A percentile compares a stretch with the other conserved stretches of the same genome.
Conservation (phyloP, 2,888 invertebrate species). For the Tyria jacobaeae region DNA sequence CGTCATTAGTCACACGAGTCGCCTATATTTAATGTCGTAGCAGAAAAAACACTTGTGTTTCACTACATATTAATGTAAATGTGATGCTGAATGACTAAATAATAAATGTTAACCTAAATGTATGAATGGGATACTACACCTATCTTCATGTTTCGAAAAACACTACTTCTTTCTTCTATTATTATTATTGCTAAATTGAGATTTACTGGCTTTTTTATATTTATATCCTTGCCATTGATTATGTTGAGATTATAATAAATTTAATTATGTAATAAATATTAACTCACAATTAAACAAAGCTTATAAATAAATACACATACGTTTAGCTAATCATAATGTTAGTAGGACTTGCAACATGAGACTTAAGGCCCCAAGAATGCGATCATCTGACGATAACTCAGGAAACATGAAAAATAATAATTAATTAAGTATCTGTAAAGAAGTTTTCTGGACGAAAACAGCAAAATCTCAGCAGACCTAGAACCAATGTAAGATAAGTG, state of each 20-base stretch:
- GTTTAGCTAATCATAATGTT: conserved; percentile 16
- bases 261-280: conserved; percentile 8
- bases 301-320: conserved; percentile 22
- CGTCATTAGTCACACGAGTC: neutral
- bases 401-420: conserved; percentile 14
- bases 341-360: conserved; percentile 47
- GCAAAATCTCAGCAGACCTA: conserved; percentile 10
- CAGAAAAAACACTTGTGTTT: neutral
- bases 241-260: conserved; percentile 9
- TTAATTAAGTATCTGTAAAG: conserved; percentile 13
- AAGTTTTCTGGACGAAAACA: conserved; percentile 8
- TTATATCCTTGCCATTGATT: conserved; percentile 1
- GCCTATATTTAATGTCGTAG: neutral
- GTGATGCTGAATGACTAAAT: neutral
- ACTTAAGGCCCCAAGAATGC: conserved; percentile 54
- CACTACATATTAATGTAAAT: neutral
- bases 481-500: conserved; percentile 1
- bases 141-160: conserved; percentile 17
- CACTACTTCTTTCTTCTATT: conserved; percentile 19
- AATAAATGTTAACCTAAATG: neutral
- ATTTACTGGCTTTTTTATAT: conserved; percentile 12
- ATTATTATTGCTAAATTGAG: conserved; percentile 23
- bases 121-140: neutral
- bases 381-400: conserved; percentile 32
- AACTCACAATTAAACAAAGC: conserved; percentile 12